Evolutionary conservation across 2,113 vertebrate species (phyloP).

Genomic region (Martes martes): DNA sequence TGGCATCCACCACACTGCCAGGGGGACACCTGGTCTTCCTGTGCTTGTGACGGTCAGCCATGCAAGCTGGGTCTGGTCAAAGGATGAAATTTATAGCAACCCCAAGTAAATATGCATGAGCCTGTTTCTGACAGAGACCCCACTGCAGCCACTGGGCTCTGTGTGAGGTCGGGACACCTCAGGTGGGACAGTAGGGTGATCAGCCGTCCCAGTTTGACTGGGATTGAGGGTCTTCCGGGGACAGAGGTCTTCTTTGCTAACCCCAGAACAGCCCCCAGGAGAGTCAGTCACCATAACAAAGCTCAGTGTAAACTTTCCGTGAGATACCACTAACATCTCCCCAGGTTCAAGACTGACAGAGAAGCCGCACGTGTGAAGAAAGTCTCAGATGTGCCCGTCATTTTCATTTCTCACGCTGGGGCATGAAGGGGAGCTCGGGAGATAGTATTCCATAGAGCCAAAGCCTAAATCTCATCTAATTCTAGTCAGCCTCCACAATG

Average conservation of each 20-base stretch:
- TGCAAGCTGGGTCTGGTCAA: background rate
- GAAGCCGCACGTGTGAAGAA: background rate
- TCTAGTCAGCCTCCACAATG: conserved; percentile 53
- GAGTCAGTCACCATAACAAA: background rate
- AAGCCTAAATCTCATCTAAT: conserved; percentile 53
- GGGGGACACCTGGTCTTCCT: background rate
- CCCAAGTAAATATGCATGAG: background rate
- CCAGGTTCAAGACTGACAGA: background rate
- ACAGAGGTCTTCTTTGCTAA: background rate
- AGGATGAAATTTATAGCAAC: background rate
- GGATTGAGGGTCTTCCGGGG: background rate
- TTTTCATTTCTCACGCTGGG: background rate
- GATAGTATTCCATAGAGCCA: background rate
- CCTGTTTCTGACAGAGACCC: background rate
- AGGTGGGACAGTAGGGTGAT: background rate
- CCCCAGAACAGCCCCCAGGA: background rate
- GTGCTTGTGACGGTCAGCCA: background rate
- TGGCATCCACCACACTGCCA: background rate
- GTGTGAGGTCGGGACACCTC: background rate
- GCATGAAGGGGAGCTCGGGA: background rate
- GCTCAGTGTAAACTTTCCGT: background rate
- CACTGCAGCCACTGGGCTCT: background rate
- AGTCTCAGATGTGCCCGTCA: background rate
- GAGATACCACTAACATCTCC: background rate
- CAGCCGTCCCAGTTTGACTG: background rate